Base-by-base conservation (phyloP, 2,888 invertebrate genomes). In the Zootermopsis nevadensis region DNA sequence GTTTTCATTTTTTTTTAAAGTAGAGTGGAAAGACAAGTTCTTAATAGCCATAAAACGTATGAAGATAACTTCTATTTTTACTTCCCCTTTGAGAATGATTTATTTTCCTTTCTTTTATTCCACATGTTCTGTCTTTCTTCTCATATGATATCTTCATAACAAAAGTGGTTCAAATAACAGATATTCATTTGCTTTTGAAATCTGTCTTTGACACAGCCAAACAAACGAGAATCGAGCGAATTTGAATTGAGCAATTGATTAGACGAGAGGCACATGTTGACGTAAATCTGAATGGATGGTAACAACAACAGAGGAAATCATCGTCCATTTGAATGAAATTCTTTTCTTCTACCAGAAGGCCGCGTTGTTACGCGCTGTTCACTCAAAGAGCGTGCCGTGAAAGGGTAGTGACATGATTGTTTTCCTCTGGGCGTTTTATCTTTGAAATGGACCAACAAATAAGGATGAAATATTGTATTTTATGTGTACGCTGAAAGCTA, bases 31-130 rank as follows among this genome's bases (percentile, higher is more conserved):
- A 69, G 69, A 69, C 69, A 69, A 69, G 69, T 69, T 69, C 69
- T 69, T 69, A 69, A 69, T 69, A 69, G 69, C 22, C 69, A 69
- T 69, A 69, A 69, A 69, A 69, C 69, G 69, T 69, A 69, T 69
- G 69, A 69, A 69, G 69, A 33, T 69, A 69, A 33, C 69, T 69
- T 69, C 69, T 33, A 69, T 31, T 69, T 69, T 69, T 69, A 31
- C 33, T 1, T 69, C 22, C 69, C 69, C 69, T 33, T 69, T 69
- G 30, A 69, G 69, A 33, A 69, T 69, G 69, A 69, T 69, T 69
- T 69, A 69, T 69, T 69, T 69, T 33, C 33, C 27, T 27, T 69
- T 69, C n/a, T 69, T 69, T 31, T 69, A 31, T 27, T 27, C 67
- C 33, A 33, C 69, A 69, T 69, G 69, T 69, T 69, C 15, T 30